Percentiles rank a stretch among this genome's conserved stretches.
These are phyloP conservation scores for Halotydeus destructor DNA, from an alignment of 1,140 invertebrate species.

Conservation along the genomic window DNA sequence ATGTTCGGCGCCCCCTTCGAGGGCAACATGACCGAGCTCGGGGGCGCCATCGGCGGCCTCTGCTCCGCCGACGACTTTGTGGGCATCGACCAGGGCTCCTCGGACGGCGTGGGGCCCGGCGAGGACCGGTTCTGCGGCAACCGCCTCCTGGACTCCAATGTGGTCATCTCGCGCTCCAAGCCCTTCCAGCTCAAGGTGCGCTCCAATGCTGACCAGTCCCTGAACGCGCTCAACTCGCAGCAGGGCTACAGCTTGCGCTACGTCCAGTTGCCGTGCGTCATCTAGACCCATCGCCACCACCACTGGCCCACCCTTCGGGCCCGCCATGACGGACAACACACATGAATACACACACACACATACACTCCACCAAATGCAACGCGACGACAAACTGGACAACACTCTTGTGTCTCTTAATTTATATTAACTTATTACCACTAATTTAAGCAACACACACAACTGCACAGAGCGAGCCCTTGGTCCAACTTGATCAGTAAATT, in stretches of 20 bases:
- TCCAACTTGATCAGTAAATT: no score
- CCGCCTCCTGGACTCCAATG: slow-evolving; percentile 16
- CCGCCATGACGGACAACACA: no score
- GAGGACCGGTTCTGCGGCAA: slow-evolving; percentile 16
- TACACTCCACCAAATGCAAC: no score
- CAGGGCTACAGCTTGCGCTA: slow-evolving; percentile 20
- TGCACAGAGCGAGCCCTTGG: no score
- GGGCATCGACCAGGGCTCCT: slow-evolving; percentile 20
- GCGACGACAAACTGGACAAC: no score
- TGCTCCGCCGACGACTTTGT: slow-evolving; percentile 20
- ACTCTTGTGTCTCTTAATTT: no score
- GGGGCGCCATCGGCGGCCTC: slow-evolving; percentile 17
- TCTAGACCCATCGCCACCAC: slow-evolving; percentile 9
- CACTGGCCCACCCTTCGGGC: no score
- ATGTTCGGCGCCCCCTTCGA: slow-evolving; percentile 18
- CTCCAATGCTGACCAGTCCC: slow-evolving; percentile 17
- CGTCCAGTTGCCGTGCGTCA: slow-evolving; percentile 20
- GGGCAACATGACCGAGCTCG: slow-evolving; percentile 5
- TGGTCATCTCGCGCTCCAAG: slow-evolving; percentile 17
- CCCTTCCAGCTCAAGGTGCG: slow-evolving; percentile 19
- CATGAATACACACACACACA: no score
- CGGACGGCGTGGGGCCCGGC: slow-evolving; percentile 18
- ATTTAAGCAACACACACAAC: no score
- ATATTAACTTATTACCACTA: no score
- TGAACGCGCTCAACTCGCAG: slow-evolving; percentile 18